Conservation (phyloP, 1,140 invertebrate species). For the Zaprionus capensis region DNA sequence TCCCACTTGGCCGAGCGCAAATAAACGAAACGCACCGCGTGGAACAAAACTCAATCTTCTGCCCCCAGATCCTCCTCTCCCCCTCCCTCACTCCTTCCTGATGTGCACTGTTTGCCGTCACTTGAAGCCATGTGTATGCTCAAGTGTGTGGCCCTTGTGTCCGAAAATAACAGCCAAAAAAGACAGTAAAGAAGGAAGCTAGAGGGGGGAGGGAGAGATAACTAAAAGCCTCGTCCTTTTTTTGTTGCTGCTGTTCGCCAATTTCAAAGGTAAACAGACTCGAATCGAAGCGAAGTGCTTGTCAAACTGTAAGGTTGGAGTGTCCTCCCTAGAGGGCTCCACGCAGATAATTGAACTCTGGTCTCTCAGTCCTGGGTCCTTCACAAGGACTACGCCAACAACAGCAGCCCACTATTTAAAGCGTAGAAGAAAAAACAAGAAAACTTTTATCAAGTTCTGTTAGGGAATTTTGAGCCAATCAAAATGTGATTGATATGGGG, state of each 20-base stretch:
- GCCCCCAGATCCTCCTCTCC: neutral
- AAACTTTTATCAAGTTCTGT: neutral
- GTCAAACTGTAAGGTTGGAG: constrained; percentile 64
- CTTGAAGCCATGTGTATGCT: constrained; percentile 68
- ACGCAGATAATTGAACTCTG: constrained; percentile 51
- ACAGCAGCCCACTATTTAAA: constrained; percentile 12
- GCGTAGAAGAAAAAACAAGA: neutral
- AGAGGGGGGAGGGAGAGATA: constrained; percentile 10
- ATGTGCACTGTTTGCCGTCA: constrained; percentile 39
- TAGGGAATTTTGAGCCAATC: neutral
- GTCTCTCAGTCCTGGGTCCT: neutral
- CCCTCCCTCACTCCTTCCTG: neutral
- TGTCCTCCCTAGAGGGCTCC: constrained; percentile 32
- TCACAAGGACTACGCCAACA: constrained; percentile 12
- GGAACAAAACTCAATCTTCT: constrained; percentile 35
- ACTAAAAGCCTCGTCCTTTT: constrained; percentile 71
- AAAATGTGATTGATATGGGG: neutral
- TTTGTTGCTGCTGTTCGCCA: constrained; percentile 50
- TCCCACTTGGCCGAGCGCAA: constrained; percentile 56
- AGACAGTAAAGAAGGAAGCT: neutral
- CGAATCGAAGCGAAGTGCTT: constrained; percentile 57
- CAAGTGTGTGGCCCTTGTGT: constrained; percentile 67
- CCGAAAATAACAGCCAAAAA: constrained; percentile 36
- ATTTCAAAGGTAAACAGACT: constrained; percentile 72
- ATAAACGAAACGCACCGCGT: constrained; percentile 42